Evolutionary conservation across 2,113 vertebrate species (phyloP), one percentile per base, ranked within the genome.

Genomic region (Aegithalos caudatus): DNA sequence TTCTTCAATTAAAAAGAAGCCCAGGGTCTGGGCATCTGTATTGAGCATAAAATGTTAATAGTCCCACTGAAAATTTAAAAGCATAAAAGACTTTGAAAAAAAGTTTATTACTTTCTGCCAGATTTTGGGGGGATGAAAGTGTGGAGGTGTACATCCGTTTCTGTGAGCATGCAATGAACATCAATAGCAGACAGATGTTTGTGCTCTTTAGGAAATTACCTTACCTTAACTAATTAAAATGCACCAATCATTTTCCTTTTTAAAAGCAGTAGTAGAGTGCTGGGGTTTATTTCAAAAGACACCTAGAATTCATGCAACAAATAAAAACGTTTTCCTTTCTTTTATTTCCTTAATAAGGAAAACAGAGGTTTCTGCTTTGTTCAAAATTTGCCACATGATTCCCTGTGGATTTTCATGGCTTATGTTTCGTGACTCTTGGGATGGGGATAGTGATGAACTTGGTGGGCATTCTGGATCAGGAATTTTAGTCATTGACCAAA

Each of bases 11-110:
- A 20, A 70, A 81, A 61, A 14, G 4, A 45, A 70, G 44, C 8
- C 18, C 28, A 29, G 16, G 0, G 1, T 27, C n/a, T 7, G 11
- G 11, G 21, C 10, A 27, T 14, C 31, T 5, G 2, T 7, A 23
- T 13, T 1, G 0, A 31, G 12, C 14, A 58, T 14, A 50, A 45
- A 78, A 48, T 31, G 10, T 28, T 40, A 14, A 7, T 29, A 16
- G 3, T 73, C 70, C 21, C 28, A 28, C 1, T 20, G 6, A 29
- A 53, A 78, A 44, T 22, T 35, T 31, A 44, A 78, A 77, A 48
- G 3, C 11, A 18, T 29, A 33, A 47, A n/a, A 22, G 6, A 29
- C 5, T 31, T 16, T 31, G 10, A 38, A 57, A 69, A 38, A 9
- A 20, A 37, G 11, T 3, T 13, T 9, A 45, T 73, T 60, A 58